Evolutionary conservation across 2,797 vertebrate species (phyloP), one percentile per base, ranked within the genome.

Genomic region (Poliocrania exsul): DNA sequence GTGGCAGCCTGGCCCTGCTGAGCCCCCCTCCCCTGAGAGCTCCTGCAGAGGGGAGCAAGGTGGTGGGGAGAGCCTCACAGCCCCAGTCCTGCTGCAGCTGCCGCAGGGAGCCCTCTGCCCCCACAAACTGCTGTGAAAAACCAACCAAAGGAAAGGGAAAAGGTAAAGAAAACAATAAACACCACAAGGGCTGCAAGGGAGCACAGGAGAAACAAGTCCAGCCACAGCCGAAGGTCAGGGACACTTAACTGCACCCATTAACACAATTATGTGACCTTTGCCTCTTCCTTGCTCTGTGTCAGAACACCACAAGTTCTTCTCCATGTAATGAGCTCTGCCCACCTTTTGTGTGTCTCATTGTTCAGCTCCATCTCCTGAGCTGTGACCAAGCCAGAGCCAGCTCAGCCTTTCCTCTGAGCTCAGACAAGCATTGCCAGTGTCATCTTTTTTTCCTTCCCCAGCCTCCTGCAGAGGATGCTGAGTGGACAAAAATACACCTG

Each of bases 181-280:
- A 7, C 16, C 53, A 14, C 20, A 29, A 37, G 35, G 2, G 0
- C 5, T 37, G 10, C 40, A 8, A 0, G 2, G 49, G 62, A 74
- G 31, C 33, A 15, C 35, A 29, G 58, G 8, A 81, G 62, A 26
- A 67, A 47, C 3, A 25, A 47, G 37, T 2, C 19, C 61, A 44
- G 53, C 53, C 11, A 40, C 16, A 53, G 25, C n/a, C 47, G 4
- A 3, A 17, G 40, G 61, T 21, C 70, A 47, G 74, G 67, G 28
- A 23, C 2, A 4, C 58, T 38, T 33, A 25, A 4, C 14, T 73
- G 29, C 20, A 5, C 44, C 44, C 29, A 8, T 20, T 38, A 54
- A 31, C 51, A 65, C 37, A 16, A 14, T 65, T 14, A 5, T 17
- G 15, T 8, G 26, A 24, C 40, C 64, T 57, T 21, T 8, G 40